Evolutionary conservation across 2,797 vertebrate species (phyloP), one percentile per base, ranked within the genome.

Genomic region (Bucorvus abyssinicus): DNA sequence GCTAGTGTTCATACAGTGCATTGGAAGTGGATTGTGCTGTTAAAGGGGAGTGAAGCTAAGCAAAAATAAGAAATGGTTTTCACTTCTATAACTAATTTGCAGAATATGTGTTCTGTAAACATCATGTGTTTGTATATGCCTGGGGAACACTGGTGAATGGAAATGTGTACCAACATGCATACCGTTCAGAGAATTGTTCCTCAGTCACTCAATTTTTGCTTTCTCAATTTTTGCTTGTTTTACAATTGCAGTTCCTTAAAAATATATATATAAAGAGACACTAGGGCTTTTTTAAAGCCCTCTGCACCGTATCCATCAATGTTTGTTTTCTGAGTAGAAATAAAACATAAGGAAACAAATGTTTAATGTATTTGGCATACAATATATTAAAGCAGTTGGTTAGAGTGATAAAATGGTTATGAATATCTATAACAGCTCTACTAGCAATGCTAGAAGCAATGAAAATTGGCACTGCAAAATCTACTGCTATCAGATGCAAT

Each of bases 351-450:
- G 32, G 79, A 95, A 96, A 87, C 20, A 89, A 93, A 77, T 10
- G 90, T 87, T 96, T 84, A 87, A 80, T 84, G 68, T 80, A 44
- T 94, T 92, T 92, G 61, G 23, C 47, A 70, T 92, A 65, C 60
- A 79, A 74, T 86, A 78, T 77, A 78, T 84, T 94, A 93, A 94
- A 87, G 38, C 55, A 89, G 56, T 94, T 94, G 76, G 57, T 90
- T 94, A 70, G 32, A 75, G 68, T 75, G 70, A 90, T 88, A 83
- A 92, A 93, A 91, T 82, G 75, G 24, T 92, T 80, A 77, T 95
- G 73, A 95, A 96, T 96, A 96, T 96, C 95, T 96, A 82, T 90
- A 94, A 78, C 53, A 84, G 23, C 24, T 83, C 50, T 78, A 50
- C 34, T 57, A 91, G 40, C 78, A 71, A 50, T 71, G 34, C 36